phyloP scores from a whole-genome alignment of 2,113 vertebrate species.

The Clarias batrachus region DNA sequence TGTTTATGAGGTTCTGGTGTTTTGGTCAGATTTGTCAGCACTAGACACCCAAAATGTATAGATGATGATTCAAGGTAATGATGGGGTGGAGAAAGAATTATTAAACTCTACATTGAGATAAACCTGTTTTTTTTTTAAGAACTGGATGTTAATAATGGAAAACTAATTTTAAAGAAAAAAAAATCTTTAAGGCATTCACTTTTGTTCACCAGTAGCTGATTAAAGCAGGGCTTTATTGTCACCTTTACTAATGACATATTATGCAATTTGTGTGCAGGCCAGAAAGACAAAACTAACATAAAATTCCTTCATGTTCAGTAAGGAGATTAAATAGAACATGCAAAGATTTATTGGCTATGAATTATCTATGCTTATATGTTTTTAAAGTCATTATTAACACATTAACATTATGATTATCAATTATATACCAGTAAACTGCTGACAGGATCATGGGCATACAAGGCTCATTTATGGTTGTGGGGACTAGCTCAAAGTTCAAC shows the following conservation, averaged over 20 bases:
- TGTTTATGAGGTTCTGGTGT: conserved; percentile 14
- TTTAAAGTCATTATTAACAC: not conserved
- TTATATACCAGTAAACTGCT: no score
- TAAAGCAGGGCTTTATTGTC: not conserved
- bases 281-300: not conserved
- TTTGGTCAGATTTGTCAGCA: conserved; percentile 30
- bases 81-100: not conserved
- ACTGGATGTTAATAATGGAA: not conserved
- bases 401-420: no score
- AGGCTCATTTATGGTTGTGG: no score
- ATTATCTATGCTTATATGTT: not conserved
- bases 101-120: not conserved
- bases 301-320: not conserved
- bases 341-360: not conserved
- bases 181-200: not conserved
- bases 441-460: no score
- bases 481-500: no score
- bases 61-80: conserved; percentile 25
- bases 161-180: not conserved
- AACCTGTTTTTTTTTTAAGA: not conserved
- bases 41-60: not conserved
- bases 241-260: not conserved
- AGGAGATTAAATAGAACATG: not conserved
- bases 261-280: not conserved
- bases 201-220: not conserved